phyloP scores from a whole-genome alignment of 2,888 invertebrate genomes.

The Phortica magna region DNA sequence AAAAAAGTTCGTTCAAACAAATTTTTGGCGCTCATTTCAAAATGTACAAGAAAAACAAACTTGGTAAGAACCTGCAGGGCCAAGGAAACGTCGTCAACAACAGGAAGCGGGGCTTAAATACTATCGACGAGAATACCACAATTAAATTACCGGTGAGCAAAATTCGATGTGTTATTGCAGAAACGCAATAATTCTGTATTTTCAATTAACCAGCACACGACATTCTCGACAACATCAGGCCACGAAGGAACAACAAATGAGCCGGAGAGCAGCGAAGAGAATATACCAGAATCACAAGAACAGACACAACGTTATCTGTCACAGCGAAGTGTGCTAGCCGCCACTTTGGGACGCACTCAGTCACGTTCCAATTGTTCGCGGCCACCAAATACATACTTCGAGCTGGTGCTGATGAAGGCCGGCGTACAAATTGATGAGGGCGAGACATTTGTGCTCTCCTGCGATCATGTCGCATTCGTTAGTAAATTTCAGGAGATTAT shows the following conservation, averaged over 20 bases:
- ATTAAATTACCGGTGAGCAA: constrained; percentile 68
- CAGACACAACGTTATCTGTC: constrained; percentile 77
- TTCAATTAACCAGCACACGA: not conserved
- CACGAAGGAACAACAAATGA: constrained; percentile 39
- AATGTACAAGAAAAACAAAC: constrained; percentile 57
- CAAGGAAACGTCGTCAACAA: not conserved
- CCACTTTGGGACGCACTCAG: constrained; percentile 71
- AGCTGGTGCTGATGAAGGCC: constrained; percentile 71
- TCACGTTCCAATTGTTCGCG: constrained; percentile 63
- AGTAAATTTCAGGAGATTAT: constrained; percentile 79
- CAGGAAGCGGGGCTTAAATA: constrained; percentile 52
- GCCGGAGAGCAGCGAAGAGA: constrained; percentile 68
- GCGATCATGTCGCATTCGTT: constrained; percentile 79
- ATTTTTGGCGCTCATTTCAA: not conserved
- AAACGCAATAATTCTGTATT: not conserved
- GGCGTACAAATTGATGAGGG: constrained; percentile 73
- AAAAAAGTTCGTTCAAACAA: too few relatives aligned
- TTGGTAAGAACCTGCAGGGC: constrained; percentile 49
- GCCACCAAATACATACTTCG: constrained; percentile 75
- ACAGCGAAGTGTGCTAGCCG: constrained; percentile 72
- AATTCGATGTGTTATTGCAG: not conserved
- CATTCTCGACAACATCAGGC: not conserved
- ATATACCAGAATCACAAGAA: constrained; percentile 76
- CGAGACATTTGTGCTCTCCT: constrained; percentile 72
- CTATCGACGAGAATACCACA: constrained; percentile 73